These are phyloP conservation scores for Siphamia tubifer DNA, from an alignment of 2,113 vertebrate species.

Conservation along the genomic window DNA sequence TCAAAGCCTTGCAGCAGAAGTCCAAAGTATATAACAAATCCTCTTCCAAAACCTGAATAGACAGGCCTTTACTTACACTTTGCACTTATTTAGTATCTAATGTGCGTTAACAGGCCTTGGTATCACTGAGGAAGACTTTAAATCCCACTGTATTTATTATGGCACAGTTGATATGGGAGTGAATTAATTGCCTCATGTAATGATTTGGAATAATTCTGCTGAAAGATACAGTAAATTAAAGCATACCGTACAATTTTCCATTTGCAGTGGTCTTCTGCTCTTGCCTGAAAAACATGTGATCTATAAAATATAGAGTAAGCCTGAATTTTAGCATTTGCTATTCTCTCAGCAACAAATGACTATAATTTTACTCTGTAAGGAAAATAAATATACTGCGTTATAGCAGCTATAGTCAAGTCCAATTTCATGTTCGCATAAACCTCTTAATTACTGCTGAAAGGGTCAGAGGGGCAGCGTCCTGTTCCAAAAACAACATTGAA, in stretches of 20 bases:
- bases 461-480: slow-evolving; percentile 14
- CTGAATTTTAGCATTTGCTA: not conserved
- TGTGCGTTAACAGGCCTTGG: not conserved
- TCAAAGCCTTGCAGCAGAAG: too few relatives aligned
- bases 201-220: not conserved
- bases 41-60: too few relatives aligned
- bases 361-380: slow-evolving; percentile 50
- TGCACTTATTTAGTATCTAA: not conserved
- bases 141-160: not conserved
- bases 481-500: slow-evolving; percentile 61
- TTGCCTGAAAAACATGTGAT: slow-evolving; percentile 7
- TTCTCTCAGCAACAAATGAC: slow-evolving; percentile 28
- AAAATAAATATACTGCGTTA: not conserved
- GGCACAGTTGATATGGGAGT: not conserved
- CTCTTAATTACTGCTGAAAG: slow-evolving; percentile 48
- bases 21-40: too few relatives aligned
- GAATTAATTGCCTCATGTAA: not conserved
- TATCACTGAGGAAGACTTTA: not conserved
- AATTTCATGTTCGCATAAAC: slow-evolving; percentile 44
- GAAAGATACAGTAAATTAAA: not conserved
- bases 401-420: slow-evolving; percentile 32
- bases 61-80: too few relatives aligned
- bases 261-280: not conserved
- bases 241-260: not conserved
- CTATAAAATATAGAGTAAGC: slow-evolving; percentile 23